A percentile compares a stretch with the other conserved stretches of the same genome.
Evolutionary conservation across 1,140 invertebrate species (phyloP).

Genomic region (Drosophila rufa): DNA sequence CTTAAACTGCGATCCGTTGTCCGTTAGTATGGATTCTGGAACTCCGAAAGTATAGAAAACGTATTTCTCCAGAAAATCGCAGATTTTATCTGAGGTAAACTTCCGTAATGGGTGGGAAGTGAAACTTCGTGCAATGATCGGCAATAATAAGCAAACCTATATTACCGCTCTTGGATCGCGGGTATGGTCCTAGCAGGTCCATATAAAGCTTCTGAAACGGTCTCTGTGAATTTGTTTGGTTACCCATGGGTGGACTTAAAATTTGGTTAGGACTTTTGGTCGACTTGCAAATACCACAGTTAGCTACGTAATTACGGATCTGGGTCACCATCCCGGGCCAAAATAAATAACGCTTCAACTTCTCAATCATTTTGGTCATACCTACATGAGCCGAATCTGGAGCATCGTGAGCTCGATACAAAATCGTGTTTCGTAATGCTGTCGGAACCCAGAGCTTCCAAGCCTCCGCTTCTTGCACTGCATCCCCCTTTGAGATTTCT

Average conservation of each 20-base stretch:
- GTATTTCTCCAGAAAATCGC: slow-evolving; percentile 1
- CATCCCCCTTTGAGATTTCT: too few relatives aligned
- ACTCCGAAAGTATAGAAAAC: slow-evolving; percentile 1
- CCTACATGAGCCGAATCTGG: not conserved
- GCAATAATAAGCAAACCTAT: not conserved
- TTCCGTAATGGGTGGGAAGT: not conserved
- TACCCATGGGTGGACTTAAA: not conserved
- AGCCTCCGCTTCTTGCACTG: too few relatives aligned
- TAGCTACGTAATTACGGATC: not conserved
- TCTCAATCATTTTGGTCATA: not conserved
- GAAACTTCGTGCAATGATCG: not conserved
- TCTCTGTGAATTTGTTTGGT: not conserved
- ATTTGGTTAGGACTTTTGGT: slow-evolving; percentile 1
- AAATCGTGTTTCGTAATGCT: not conserved
- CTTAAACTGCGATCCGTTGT: slow-evolving; percentile 3
- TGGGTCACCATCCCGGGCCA: not conserved
- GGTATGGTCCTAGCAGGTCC: slow-evolving; percentile 1
- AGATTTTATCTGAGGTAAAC: not conserved
- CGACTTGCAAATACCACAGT: not conserved
- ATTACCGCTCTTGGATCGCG: not conserved
- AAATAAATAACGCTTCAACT: not conserved
- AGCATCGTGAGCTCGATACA: not conserved
- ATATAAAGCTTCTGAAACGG: slow-evolving; percentile 8
- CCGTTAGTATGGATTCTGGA: not conserved
- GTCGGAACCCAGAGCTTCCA: too few relatives aligned